Base-by-base conservation (phyloP, 2,797 vertebrate species). In the Tamandua tetradactyla region DNA sequence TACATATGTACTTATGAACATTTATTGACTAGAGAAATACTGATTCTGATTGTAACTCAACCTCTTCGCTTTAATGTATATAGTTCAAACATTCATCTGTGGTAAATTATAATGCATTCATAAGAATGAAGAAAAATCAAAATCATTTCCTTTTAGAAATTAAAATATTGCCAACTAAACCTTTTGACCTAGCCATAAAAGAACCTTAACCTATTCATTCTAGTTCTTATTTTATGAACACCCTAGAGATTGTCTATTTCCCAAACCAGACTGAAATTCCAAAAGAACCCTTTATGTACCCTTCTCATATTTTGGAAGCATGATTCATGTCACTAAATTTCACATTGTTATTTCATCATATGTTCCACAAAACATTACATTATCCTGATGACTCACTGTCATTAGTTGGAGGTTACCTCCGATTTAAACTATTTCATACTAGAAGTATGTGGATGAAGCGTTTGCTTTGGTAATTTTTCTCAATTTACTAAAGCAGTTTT, bases 391-490 rank as follows among this genome's bases (percentile, higher is more conserved):
- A 96, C 92, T 98, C 78, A 96, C 89, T 4, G 37, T 89, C 96
- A 71, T 88, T 75, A 97, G 17, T 44, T 85, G 86, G 61, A 93
- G 37, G 85, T 97, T 96, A 97, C 90, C 89, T 96, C 89, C 79
- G 17, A 81, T 89, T 96, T 97, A 72, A 97, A 92, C 96, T 95
- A 87, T 95, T 97, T 94, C 91, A 59, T 92, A 44, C 87, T 95
- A 97, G 55, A 49, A 55, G 3, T 74, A 83, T 95, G 85, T 78
- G 18, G 85, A 84, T 84, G 64, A 87, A 47, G 59, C 90, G 98
- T 96, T 22, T 2, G 55, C 91, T 98, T 94, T 97, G 13, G 35
- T 92, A 95, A 97, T 97, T 98, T 97, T 95, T 98, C 96, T 98
- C 97, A 97, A 75, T 98, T 98, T 97, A 90, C 96, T 97, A 92